Evolutionary conservation across 2,797 vertebrate genomes (phyloP).

Genomic region (Danio kyathit): DNA sequence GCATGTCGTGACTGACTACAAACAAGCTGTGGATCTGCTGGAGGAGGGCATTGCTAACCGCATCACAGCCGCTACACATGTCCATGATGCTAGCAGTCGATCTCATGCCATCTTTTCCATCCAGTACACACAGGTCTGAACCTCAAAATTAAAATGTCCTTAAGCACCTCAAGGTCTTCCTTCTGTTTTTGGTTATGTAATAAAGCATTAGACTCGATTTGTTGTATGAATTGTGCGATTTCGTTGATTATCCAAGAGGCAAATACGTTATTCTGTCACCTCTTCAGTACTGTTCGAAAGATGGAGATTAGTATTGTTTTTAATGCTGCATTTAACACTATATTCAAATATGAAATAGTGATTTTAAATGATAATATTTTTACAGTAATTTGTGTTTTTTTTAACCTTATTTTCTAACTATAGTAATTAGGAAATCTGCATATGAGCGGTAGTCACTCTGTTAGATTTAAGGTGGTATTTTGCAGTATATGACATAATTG

Average conservation of each 20-base stretch:
- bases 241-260: neutral
- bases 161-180: neutral
- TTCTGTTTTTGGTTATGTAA: neutral
- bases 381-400: too few species aligned
- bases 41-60: conserved; percentile 95
- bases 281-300: neutral
- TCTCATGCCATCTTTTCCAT: conserved; percentile 98
- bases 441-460: too few species aligned
- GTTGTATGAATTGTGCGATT: neutral
- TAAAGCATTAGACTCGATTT: neutral
- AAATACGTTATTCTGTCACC: neutral
- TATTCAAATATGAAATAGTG: neutral
- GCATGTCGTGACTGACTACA: conserved; percentile 91
- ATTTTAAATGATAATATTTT: too few species aligned
- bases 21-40: conserved; percentile 90
- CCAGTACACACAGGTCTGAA: conserved; percentile 92
- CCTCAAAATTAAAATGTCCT: conserved; percentile 2
- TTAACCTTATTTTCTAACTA: too few species aligned
- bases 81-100: conserved; percentile 97
- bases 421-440: too few species aligned
- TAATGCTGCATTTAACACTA: neutral
- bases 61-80: conserved; percentile 95
- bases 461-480: too few species aligned
- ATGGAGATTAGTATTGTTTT: too few species aligned
- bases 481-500: too few species aligned